Base-by-base conservation (phyloP, 2,888 invertebrate genomes). In the Phrixothrix hirtus region DNA sequence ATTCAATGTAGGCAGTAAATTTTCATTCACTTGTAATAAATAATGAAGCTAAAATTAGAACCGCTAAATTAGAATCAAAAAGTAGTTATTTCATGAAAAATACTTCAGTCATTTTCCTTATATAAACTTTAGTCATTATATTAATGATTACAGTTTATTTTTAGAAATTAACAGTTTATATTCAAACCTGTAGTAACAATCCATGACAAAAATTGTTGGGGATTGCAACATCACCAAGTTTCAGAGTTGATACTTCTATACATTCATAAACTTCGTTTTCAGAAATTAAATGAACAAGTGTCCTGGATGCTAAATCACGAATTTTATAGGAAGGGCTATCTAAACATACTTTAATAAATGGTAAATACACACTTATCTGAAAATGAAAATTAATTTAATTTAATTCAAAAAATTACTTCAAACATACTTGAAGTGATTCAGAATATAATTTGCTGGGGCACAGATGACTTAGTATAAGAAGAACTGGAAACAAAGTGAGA, bases 401-500 rank as follows among this genome's bases (percentile, higher is more conserved):
- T 15, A 32, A 21, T n/a, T 16, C 16, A 26, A 1, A 7, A 7
- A 13, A 9, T 48, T 10, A 47, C 42, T 34, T 55, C 47, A 27
- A 17, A 36, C 16, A 29, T 32, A 32, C 41, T 32, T 11, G 14
- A n/a, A 10, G 32, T 27, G 17, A 7, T 5, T 27, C 36, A 25
- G 21, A 37, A 73, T 89, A 89, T 2, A 95, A 78, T 21, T n/a
- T n/a, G n/a, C n/a, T n/a, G n/a, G n/a, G n/a, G n/a, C n/a, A n/a
- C n/a, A n/a, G n/a, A n/a, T 92, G 78, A 1, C 87, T 85, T 39
- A 95, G 77, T 48, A 95, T 77, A 65, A 93, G 74, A 57, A 95
- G 77, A 32, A 89, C 79, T 0, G 92, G 90, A 75, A 88, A 90
- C 54, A 93, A 74, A 2, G 85, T 80, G 0, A 87, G 83, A 52